These are phyloP conservation scores for Thyatira batis DNA, from an alignment of 2,888 invertebrate genomes.

Conservation along the genomic window DNA sequence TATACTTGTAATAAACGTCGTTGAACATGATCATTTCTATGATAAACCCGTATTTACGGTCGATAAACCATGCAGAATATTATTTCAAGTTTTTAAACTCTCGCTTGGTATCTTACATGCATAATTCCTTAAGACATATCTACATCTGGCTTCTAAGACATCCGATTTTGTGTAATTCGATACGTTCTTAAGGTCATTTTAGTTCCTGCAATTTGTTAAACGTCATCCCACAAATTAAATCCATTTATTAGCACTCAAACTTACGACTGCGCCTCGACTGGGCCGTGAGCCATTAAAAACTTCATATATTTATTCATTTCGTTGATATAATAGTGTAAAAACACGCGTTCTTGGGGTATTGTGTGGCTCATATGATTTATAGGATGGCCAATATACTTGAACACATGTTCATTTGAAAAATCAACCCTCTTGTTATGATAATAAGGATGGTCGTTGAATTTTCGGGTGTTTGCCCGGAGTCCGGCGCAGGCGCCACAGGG, in stretches of 20 bases:
- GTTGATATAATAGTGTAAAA: conserved; percentile 72
- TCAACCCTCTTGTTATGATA: conserved; percentile 25
- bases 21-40: neutral
- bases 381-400: conserved; percentile 27
- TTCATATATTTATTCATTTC: conserved; percentile 62
- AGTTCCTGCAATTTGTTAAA: conserved; percentile 10
- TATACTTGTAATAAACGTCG: neutral
- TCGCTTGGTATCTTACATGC: neutral
- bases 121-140: too few species aligned
- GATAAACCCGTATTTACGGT: neutral
- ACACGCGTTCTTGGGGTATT: conserved; percentile 65
- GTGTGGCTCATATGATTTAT: conserved; percentile 76
- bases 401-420: conserved; percentile 17
- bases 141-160: too few species aligned
- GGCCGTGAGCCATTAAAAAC: conserved; percentile 51
- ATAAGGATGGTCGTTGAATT: conserved; percentile 25
- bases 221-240: conserved; percentile 27
- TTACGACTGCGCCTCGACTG: conserved; percentile 42
- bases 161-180: neutral
- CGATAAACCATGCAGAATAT: neutral
- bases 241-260: conserved; percentile 47
- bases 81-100: neutral
- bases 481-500: conserved; percentile 69
- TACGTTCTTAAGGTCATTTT: neutral
- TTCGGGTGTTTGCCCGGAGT: conserved; percentile 22